Percentiles rank a stretch among this genome's conserved stretches.
Evolutionary conservation across 2,888 invertebrate genomes (phyloP).

Genomic region (Unio pictorum): DNA sequence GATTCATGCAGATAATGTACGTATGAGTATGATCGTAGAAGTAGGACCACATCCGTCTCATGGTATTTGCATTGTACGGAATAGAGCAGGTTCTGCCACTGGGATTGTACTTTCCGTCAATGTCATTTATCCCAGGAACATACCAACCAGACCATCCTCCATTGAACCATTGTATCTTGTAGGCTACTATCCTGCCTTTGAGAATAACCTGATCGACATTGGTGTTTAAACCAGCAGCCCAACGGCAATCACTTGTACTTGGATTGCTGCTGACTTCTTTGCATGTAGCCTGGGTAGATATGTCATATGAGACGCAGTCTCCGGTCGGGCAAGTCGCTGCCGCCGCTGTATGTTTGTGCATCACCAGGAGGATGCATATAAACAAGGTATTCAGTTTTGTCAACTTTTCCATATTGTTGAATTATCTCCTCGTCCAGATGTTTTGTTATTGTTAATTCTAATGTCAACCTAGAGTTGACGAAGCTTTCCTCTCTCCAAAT

Average conservation of each 20-base stretch:
- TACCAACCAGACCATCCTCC: conserved; percentile 22
- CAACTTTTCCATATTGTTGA: too few relatives aligned
- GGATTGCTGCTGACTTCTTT: too few relatives aligned
- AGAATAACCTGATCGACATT: not conserved
- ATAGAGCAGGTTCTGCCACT: not conserved
- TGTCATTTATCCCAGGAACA: conserved; percentile 22
- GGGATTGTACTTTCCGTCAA: conserved; percentile 16
- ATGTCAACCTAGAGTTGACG: too few relatives aligned
- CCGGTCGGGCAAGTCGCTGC: too few relatives aligned
- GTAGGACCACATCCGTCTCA: conserved; percentile 15
- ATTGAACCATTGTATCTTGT: conserved; percentile 23
- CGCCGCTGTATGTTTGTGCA: too few relatives aligned
- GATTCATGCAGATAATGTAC: conserved; percentile 16
- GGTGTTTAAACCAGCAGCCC: conserved; percentile 16
- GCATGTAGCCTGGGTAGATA: too few relatives aligned
- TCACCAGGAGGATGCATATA: too few relatives aligned
- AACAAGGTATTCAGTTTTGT: too few relatives aligned
- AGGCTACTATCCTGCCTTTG: conserved; percentile 15
- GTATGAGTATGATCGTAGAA: conserved; percentile 27
- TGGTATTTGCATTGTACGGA: conserved; percentile 3
- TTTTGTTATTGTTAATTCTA: too few relatives aligned
- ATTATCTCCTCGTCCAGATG: too few relatives aligned
- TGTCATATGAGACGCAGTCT: too few relatives aligned
- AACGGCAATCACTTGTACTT: conserved; percentile 10
- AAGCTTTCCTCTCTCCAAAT: too few relatives aligned